phyloP scores from a whole-genome alignment of 2,888 invertebrate genomes.

The Heterodera filipjevi region DNA sequence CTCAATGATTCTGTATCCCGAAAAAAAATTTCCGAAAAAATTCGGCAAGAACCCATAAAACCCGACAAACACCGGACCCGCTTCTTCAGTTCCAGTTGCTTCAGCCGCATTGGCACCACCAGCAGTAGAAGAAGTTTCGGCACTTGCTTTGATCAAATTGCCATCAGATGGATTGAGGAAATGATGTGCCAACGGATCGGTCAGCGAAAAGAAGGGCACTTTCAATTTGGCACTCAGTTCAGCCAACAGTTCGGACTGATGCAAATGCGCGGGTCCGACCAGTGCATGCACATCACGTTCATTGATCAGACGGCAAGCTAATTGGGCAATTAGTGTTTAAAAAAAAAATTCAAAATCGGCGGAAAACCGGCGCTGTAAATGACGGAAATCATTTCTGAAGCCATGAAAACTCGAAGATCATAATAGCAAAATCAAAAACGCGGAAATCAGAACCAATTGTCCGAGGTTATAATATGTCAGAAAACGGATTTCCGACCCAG shows the following conservation, averaged over 20 bases:
- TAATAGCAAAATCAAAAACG: too few relatives aligned
- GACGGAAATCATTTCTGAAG: too few relatives aligned
- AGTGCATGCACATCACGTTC: constrained; percentile 55
- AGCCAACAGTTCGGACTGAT: constrained; percentile 57
- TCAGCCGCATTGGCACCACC: constrained; percentile 12
- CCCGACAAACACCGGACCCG: too few relatives aligned
- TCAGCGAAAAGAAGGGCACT: constrained; percentile 16
- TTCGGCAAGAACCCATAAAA: too few relatives aligned
- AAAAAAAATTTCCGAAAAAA: too few relatives aligned
- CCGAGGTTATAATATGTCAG: too few relatives aligned
- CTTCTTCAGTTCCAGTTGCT: neutral
- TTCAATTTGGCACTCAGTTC: constrained; percentile 24
- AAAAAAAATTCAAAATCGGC: constrained; percentile 6
- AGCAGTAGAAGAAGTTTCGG: neutral
- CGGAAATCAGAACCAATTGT: too few relatives aligned
- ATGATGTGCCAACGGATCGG: constrained; percentile 23
- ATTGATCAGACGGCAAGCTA: constrained; percentile 61
- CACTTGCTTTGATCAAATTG: constrained; percentile 20
- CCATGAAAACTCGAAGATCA: too few relatives aligned
- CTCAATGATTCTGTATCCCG: too few relatives aligned
- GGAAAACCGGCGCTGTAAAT: neutral
- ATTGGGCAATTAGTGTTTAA: constrained; percentile 21
- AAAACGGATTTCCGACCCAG: too few relatives aligned
- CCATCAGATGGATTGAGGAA: constrained; percentile 11
- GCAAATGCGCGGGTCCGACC: constrained; percentile 55